Evolutionary conservation across 1,140 invertebrate genomes (phyloP).

Genomic region (Oscheius sp.): DNA sequence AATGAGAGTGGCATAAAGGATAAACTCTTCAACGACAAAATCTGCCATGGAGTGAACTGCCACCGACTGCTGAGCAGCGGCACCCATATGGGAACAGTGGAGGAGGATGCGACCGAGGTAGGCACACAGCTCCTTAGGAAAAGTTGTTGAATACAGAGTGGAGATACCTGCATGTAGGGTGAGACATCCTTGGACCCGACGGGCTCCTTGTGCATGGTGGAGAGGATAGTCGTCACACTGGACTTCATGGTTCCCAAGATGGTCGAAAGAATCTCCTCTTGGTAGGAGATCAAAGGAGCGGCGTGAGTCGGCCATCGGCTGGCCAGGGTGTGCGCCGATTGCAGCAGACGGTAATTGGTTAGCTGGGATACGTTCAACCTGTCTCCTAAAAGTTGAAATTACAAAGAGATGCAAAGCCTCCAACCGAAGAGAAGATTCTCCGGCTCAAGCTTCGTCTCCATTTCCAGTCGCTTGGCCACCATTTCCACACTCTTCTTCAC

Average conservation of each 20-base stretch:
- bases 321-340: conserved; percentile 44
- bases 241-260: conserved; percentile 35
- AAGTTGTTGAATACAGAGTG: neutral
- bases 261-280: conserved; percentile 45
- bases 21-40: conserved; percentile 54
- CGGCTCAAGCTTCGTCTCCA: conserved; percentile 50
- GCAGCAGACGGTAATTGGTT: conserved; percentile 51
- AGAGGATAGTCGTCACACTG: conserved; percentile 13
- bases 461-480: conserved; percentile 47
- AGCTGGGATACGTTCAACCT: conserved; percentile 43
- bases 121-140: conserved; percentile 52
- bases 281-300: conserved; percentile 35
- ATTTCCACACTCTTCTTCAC: conserved; percentile 27
- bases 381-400: conserved; percentile 40
- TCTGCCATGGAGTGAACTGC: conserved; percentile 52
- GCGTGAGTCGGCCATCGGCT: conserved; percentile 48
- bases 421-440: conserved; percentile 45
- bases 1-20: conserved; percentile 50
- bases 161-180: conserved; percentile 33
- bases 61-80: conserved; percentile 30
- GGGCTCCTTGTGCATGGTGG: conserved; percentile 11
- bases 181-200: neutral
- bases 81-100: conserved; percentile 11
- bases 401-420: conserved; percentile 37
- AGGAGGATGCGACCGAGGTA: conserved; percentile 35